Conservation (phyloP, 1,140 invertebrate genomes). For the Euwallacea fornicatus region DNA sequence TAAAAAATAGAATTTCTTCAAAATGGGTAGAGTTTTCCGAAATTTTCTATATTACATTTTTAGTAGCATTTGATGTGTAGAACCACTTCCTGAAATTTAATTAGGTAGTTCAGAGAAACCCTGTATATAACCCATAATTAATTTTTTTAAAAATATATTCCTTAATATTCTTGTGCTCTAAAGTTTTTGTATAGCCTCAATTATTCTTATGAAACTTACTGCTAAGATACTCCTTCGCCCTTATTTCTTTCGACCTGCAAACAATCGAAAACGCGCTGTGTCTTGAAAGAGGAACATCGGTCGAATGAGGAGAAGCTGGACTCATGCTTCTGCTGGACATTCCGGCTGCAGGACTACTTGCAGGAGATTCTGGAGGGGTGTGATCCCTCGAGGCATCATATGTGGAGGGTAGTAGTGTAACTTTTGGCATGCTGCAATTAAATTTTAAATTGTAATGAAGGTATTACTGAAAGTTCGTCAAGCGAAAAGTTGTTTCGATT, state of each 20-base stretch:
- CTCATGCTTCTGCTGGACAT: slow-evolving; percentile 49
- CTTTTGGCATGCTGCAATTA: slow-evolving; percentile 50
- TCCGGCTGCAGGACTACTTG: slow-evolving; percentile 43
- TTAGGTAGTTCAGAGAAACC: too few species aligned
- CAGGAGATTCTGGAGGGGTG: slow-evolving; percentile 44
- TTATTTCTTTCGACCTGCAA: slow-evolving; percentile 47
- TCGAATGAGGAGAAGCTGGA: slow-evolving; percentile 49
- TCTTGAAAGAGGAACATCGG: slow-evolving; percentile 38
- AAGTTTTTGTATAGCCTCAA: not conserved
- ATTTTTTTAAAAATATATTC: too few species aligned
- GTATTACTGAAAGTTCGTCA: not conserved
- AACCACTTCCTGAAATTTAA: too few species aligned
- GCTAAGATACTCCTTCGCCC: slow-evolving; percentile 16
- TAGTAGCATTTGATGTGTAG: too few species aligned
- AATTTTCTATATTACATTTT: too few species aligned
- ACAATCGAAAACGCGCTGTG: slow-evolving; percentile 54
- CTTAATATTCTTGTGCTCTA: not conserved
- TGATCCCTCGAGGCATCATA: slow-evolving; percentile 24
- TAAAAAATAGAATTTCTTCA: too few species aligned
- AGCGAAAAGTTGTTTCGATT: not conserved
- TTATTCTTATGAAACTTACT: slow-evolving; percentile 17
- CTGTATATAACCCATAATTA: too few species aligned
- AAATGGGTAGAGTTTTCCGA: too few species aligned
- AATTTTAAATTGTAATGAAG: slow-evolving; percentile 9
- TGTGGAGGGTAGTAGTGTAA: slow-evolving; percentile 45